These are phyloP conservation scores for Drosophila paulistorum DNA, from an alignment of 1,140 invertebrate genomes.

Conservation along the genomic window DNA sequence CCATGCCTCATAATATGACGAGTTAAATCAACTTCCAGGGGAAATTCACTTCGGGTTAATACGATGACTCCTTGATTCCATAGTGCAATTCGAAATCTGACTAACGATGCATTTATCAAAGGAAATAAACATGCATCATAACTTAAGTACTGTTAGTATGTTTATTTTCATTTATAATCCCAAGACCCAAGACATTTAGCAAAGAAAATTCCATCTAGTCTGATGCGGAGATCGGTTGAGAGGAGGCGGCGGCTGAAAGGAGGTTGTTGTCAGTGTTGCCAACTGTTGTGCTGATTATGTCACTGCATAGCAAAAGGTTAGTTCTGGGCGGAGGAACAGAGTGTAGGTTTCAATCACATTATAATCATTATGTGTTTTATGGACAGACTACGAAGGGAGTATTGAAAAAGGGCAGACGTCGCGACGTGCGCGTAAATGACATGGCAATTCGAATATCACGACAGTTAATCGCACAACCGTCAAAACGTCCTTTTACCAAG, in stretches of 20 bases:
- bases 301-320: not conserved
- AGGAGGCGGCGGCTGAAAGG: not conserved
- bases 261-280: not conserved
- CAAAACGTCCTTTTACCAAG: constrained; percentile 4
- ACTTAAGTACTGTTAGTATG: not conserved
- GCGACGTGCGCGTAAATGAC: not conserved
- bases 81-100: no score
- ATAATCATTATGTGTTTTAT: constrained; percentile 69
- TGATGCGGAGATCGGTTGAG: not conserved
- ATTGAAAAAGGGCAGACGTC: constrained; percentile 1
- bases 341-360: not conserved
- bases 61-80: not conserved
- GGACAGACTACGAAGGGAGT: constrained; percentile 1
- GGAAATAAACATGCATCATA: not conserved
- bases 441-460: not conserved
- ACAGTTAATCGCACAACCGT: constrained; percentile 4
- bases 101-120: not conserved
- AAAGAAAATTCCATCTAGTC: not conserved
- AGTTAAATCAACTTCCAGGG: no score
- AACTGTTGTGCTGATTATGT: not conserved
- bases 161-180: constrained; percentile 2
- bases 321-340: not conserved
- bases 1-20: no score
- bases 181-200: not conserved
- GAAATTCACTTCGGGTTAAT: no score